Evolutionary conservation across 1,140 invertebrate species (phyloP), one percentile per base, ranked within the genome.

Genomic region (Aphelenchoides besseyi): DNA sequence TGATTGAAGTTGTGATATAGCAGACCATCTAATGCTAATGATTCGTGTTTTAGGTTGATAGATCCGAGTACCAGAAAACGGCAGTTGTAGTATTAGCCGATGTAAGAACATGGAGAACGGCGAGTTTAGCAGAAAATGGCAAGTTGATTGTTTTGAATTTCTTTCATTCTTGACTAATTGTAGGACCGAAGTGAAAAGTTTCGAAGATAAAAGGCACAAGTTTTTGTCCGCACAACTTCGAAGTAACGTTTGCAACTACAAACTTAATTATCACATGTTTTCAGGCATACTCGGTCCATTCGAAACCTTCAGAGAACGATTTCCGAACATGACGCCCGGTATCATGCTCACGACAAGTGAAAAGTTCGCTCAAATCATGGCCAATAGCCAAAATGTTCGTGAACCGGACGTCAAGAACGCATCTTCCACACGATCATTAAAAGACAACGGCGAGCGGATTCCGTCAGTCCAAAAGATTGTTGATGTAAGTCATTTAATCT

Each of bases 341-440:
- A 26, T 55, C 61, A n/a, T 70, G 53, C 33, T 57, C 48, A 9
- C 28, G 29, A 59, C 54, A 36, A 16, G 61, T 36, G 36, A 59
- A 32, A 70, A 48, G 23, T 48, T 48, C 41, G 41, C 41, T 12
- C 12, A 48, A 23, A 48, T 48, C 12, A 23, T 23, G 41, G 41
- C 41, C 41, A 48, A 48, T 23, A 48, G 41, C 41, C 41, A 48
- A 23, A 48, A 48, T 48, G 41, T 23, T 12, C 41, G 41, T 23
- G 41, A 48, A 48, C 41, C 41, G 41, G 41, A 12, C 12, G 12
- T 48, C 41, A 23, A 48, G 41, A n/a, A n/a, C n/a, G n/a, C 41
- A 23, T 12, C 41, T 48, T 23, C 41, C 41, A 48, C 23, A n/a
- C 41, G 41, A 23, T 48, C 41, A 23, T 12, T 23, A 23, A 48